phyloP scores from a whole-genome alignment of 2,113 vertebrate species.

The Lasiurus borealis region DNA sequence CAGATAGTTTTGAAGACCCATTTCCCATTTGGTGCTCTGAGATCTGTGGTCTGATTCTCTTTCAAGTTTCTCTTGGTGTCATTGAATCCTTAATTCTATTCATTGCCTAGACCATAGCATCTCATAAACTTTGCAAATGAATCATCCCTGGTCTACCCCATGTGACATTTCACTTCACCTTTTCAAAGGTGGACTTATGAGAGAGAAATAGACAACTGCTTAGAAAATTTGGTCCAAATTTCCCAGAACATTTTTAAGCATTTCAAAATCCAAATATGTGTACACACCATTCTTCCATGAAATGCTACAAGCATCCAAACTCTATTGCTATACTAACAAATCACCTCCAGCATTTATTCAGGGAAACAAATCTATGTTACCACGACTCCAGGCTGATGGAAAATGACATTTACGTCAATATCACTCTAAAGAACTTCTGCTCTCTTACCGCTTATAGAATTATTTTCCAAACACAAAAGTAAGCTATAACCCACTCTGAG shows the following conservation, averaged over 20 bases:
- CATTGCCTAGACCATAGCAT: neutral
- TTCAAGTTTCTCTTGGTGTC: slow-evolving; percentile 40
- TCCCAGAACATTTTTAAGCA: slow-evolving; percentile 52
- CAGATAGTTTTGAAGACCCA: neutral
- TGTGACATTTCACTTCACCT: slow-evolving; percentile 24
- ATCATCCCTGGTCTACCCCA: slow-evolving; percentile 19
- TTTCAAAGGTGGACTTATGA: slow-evolving; percentile 41
- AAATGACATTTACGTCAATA: slow-evolving; percentile 61
- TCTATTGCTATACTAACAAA: neutral
- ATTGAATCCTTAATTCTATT: slow-evolving; percentile 22
- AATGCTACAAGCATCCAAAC: slow-evolving; percentile 24
- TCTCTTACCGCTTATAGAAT: slow-evolving; percentile 34
- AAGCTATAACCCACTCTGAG: neutral
- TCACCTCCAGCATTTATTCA: slow-evolving; percentile 32
- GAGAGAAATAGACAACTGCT: slow-evolving; percentile 41
- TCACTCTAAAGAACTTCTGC: slow-evolving; percentile 41
- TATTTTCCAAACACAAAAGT: slow-evolving; percentile 60
- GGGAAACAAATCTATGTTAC: neutral
- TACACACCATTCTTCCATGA: neutral
- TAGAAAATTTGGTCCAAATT: slow-evolving; percentile 53
- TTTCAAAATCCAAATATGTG: slow-evolving; percentile 26
- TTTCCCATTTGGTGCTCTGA: neutral
- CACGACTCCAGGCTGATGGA: slow-evolving; percentile 27
- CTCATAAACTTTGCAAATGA: slow-evolving; percentile 11
- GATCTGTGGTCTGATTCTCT: slow-evolving; percentile 9